Evolutionary conservation across 2,888 invertebrate genomes (phyloP).

Genomic region (Andrena trimmerana): DNA sequence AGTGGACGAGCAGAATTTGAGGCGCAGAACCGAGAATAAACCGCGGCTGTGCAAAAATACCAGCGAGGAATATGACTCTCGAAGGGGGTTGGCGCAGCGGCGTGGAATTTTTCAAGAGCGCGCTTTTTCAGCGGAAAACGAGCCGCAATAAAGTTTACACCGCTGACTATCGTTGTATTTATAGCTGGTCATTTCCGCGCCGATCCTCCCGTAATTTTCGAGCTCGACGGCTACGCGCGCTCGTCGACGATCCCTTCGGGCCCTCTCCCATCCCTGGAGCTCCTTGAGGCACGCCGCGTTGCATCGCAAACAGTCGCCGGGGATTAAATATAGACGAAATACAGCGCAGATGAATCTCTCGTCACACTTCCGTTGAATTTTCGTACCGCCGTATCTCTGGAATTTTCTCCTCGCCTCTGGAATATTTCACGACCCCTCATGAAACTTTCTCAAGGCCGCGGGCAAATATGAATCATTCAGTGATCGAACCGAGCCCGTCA

Average conservation of each 20-base stretch:
- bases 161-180: constrained; percentile 49
- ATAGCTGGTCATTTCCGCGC: constrained; percentile 52
- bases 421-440: constrained; percentile 1
- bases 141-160: constrained; percentile 56
- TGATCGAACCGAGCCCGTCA: constrained; percentile 9
- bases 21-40: constrained; percentile 34
- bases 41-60: constrained; percentile 39
- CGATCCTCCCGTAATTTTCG: constrained; percentile 52
- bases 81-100: constrained; percentile 34
- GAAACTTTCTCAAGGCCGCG: constrained; percentile 18
- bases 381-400: neutral
- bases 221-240: constrained; percentile 21
- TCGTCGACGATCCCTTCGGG: constrained; percentile 14
- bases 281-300: neutral
- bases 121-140: constrained; percentile 50
- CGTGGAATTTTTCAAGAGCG: constrained; percentile 42
- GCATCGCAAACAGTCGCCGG: neutral
- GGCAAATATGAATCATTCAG: constrained; percentile 27
- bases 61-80: neutral
- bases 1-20: constrained; percentile 5
- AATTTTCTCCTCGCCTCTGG: neutral
- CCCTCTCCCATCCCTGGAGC: neutral
- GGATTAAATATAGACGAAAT: neutral
- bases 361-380: neutral
- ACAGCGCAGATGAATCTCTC: neutral